Evolutionary conservation across 2,888 invertebrate species (phyloP).

Genomic region (Apamea epomidion): DNA sequence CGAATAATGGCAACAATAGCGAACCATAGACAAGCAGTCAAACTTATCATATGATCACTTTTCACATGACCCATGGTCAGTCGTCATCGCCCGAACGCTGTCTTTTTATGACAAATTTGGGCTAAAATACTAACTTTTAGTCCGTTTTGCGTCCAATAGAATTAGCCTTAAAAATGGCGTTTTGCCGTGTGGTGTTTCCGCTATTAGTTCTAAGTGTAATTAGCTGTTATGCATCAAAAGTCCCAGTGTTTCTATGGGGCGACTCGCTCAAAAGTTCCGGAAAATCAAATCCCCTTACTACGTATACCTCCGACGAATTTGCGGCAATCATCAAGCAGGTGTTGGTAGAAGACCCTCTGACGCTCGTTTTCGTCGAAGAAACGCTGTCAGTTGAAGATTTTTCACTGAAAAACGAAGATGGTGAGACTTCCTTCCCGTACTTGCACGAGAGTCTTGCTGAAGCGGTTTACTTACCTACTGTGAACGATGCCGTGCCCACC

Average conservation of each 20-base stretch:
- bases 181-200: conserved; percentile 84
- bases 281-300: conserved; percentile 79
- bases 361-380: conserved; percentile 89
- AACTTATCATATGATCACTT: conserved; percentile 88
- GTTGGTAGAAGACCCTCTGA: conserved; percentile 80
- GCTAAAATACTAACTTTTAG: conserved; percentile 80
- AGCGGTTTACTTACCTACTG: conserved; percentile 91
- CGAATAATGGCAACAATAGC: conserved; percentile 64
- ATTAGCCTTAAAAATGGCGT: conserved; percentile 83
- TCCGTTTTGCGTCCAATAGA: conserved; percentile 82
- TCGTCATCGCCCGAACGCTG: conserved; percentile 83
- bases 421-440: conserved; percentile 81
- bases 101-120: conserved; percentile 83
- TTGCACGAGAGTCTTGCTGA: conserved; percentile 78
- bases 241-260: conserved; percentile 92
- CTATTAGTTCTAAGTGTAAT: conserved; percentile 84
- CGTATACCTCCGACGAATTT: conserved; percentile 79
- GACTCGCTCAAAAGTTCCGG: conserved; percentile 74
- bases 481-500: conserved; percentile 90
- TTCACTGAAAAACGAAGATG: conserved; percentile 84
- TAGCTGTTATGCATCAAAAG: conserved; percentile 81
- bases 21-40: conserved; percentile 82
- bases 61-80: conserved; percentile 88
- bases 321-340: conserved; percentile 78
- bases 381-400: conserved; percentile 91